Evolutionary conservation across 2,888 invertebrate species (phyloP), one percentile per base, ranked within the genome.

Genomic region (Chalcosyrphus nemorum): DNA sequence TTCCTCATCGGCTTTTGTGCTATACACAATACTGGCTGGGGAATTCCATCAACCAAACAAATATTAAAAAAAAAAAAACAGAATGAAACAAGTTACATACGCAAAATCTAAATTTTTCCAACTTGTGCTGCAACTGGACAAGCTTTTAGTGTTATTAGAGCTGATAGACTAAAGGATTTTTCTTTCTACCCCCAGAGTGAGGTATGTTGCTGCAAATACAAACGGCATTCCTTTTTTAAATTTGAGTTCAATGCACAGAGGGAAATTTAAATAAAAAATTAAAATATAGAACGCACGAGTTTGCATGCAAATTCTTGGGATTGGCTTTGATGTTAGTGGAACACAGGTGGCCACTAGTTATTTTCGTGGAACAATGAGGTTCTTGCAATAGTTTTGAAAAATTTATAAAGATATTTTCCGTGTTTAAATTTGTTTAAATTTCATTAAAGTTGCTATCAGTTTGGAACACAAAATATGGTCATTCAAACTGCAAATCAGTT

Each of bases 131-230:
- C 19, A 17, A 13, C 50, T 41, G 45, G 19, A 6, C 35, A 45
- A 29, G 75, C 75, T 75, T 75, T 75, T 57, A 75, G 75, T 50
- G 41, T 57, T 75, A 75, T 75, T 75, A 75, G 47, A 75, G 57
- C 50, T 57, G 56, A 75, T 66, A 50, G 66, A 75, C 56, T 54
- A 54, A 72, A 54, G 54, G 43, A 74, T 56, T 32, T 56, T 32
- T 15, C 5, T 17, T 54, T 13, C 50, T 13, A 24, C 1, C 45
- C 32, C 45, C 32, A 21, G 13, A 6, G n/a, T 19, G 2, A 38
- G 35, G n/a, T 17, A 2, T 11, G 17, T 13, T 17, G 19, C 19
- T 6, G 13, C 71, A 59, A 17, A 19, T 17, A 29, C n/a, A 32
- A 57, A 32, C 57, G 24, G 4, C 24, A 24, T 43, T 41, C 61